These are phyloP conservation scores for Pongo pygmaeus DNA, from an alignment of 2,113 vertebrate species.

Conservation along the genomic window DNA sequence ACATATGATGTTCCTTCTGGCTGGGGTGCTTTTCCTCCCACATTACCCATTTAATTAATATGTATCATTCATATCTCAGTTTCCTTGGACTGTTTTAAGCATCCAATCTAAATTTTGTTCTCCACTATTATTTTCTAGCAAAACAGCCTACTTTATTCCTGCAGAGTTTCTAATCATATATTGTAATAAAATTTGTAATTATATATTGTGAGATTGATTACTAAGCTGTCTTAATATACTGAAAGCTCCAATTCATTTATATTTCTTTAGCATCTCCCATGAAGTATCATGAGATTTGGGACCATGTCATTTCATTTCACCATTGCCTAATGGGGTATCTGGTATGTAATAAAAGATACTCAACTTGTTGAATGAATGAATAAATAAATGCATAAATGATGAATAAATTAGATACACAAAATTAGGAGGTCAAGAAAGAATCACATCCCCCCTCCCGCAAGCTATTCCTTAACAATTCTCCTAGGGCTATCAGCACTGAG, in stretches of 20 bases:
- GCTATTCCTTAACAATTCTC: constrained; percentile 1
- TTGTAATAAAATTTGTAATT: constrained; percentile 38
- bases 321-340: background rate
- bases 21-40: background rate
- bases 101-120: constrained; percentile 1
- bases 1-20: background rate
- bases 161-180: background rate
- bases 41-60: background rate
- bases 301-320: background rate
- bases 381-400: background rate
- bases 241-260: background rate
- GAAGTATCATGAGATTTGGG: background rate
- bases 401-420: background rate
- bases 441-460: background rate
- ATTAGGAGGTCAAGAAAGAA: background rate
- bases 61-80: background rate
- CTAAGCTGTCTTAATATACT: background rate
- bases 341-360: background rate
- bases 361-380: constrained; percentile 22
- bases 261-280: background rate
- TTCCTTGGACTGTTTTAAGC: background rate
- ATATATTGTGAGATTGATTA: background rate
- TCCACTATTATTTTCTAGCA: background rate
- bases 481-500: background rate
- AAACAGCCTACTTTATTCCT: background rate